Evolutionary conservation across 2,888 invertebrate species (phyloP).

Genomic region (Seira sanloemensis): DNA sequence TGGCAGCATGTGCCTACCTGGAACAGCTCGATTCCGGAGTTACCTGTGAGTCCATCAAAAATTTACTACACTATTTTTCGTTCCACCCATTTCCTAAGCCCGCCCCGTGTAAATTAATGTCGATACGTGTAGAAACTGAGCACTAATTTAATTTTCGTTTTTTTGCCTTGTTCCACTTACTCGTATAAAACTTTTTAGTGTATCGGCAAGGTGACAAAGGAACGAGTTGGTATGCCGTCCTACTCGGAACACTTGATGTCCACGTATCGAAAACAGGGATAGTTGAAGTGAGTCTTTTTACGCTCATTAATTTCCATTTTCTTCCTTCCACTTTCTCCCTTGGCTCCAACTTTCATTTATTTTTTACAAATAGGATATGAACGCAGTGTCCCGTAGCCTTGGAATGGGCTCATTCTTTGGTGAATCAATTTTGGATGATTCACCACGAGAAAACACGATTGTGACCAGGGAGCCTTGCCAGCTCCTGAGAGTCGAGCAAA

Average conservation of each 20-base stretch:
- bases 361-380: slow-evolving; percentile 76
- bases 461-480: slow-evolving; percentile 81
- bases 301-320: background rate
- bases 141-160: background rate
- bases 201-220: slow-evolving; percentile 87
- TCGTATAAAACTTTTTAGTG: too few relatives aligned
- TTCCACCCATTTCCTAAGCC: background rate
- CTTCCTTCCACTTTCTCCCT: slow-evolving; percentile 11
- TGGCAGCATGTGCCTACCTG: slow-evolving; percentile 83
- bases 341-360: background rate
- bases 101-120: background rate
- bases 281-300: slow-evolving; percentile 77
- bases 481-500: slow-evolving; percentile 84
- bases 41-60: slow-evolving; percentile 82
- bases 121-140: background rate
- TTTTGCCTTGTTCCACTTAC: background rate
- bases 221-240: slow-evolving; percentile 87
- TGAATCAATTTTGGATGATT: slow-evolving; percentile 84
- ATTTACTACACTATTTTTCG: background rate
- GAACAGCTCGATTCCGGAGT: slow-evolving; percentile 87
- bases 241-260: slow-evolving; percentile 84
- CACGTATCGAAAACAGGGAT: slow-evolving; percentile 78
- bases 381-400: slow-evolving; percentile 82
- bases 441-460: slow-evolving; percentile 74
- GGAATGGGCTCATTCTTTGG: slow-evolving; percentile 87